A percentile compares a stretch with the other conserved stretches of the same genome.
These are phyloP conservation scores for Drosophila takahashii DNA, from an alignment of 1,140 invertebrate genomes.

Conservation along the genomic window DNA sequence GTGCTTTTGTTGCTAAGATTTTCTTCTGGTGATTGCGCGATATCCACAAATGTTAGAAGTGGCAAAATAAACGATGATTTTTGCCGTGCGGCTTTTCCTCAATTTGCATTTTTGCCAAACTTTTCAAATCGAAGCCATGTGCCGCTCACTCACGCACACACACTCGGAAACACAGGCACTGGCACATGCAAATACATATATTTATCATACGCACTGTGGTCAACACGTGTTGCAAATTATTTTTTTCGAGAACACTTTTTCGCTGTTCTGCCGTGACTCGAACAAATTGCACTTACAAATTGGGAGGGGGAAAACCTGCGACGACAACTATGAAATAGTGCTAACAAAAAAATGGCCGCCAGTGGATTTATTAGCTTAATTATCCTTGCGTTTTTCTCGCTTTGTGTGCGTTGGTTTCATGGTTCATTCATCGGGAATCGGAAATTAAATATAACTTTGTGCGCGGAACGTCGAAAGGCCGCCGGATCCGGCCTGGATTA, in stretches of 20 bases:
- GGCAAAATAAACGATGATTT: constrained; percentile 9
- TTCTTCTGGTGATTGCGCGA: constrained; percentile 9
- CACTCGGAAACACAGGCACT: background rate
- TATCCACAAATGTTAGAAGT: constrained; percentile 35
- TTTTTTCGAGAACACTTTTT: constrained; percentile 42
- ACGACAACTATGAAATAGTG: constrained; percentile 33
- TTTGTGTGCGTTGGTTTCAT: constrained; percentile 32
- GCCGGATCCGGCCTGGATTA: constrained; percentile 26
- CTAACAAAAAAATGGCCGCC: constrained; percentile 40
- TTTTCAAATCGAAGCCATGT: constrained; percentile 30
- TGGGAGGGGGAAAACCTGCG: constrained; percentile 14
- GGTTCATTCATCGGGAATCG: constrained; percentile 20
- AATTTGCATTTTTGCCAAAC: constrained; percentile 7
- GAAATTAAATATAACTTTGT: constrained; percentile 31
- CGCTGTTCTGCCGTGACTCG: constrained; percentile 54
- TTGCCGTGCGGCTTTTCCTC: constrained; percentile 2
- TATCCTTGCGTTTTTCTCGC: background rate
- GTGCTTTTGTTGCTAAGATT: constrained; percentile 30
- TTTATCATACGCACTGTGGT: constrained; percentile 71
- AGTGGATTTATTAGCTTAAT: constrained; percentile 24
- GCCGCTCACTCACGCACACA: constrained; percentile 34
- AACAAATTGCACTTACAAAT: constrained; percentile 53
- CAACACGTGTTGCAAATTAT: constrained; percentile 75
- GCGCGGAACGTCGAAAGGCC: constrained; percentile 28
- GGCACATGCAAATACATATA: constrained; percentile 19